Evolutionary conservation across 2,888 invertebrate genomes (phyloP).

Genomic region (Ormyrus labotus): DNA sequence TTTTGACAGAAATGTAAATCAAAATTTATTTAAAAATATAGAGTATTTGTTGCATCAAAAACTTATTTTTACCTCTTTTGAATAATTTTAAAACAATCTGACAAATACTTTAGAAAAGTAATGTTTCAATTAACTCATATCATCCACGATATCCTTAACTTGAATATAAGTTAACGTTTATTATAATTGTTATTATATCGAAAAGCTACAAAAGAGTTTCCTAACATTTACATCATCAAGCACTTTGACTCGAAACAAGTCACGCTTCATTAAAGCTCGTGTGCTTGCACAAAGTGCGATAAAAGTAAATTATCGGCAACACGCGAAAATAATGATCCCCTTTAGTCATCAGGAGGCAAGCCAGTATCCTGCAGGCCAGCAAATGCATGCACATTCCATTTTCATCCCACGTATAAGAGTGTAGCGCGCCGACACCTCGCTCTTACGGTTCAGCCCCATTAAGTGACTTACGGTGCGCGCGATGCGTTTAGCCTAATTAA

Average conservation of each 20-base stretch:
- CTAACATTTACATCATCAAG: not conserved
- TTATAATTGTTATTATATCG: too few species aligned
- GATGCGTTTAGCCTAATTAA: constrained; percentile 44
- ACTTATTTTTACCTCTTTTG: too few species aligned
- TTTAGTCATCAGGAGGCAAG: not conserved
- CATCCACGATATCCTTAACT: too few species aligned
- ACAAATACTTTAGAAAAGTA: too few species aligned
- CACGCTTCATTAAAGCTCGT: constrained; percentile 3
- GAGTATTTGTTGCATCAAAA: too few species aligned
- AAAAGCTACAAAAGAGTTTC: too few species aligned
- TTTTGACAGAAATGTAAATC: too few species aligned
- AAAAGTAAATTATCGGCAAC: not conserved
- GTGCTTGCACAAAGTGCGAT: too few species aligned
- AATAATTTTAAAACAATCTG: too few species aligned
- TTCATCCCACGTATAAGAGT: constrained; percentile 10
- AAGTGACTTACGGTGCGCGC: constrained; percentile 36
- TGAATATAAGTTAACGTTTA: too few species aligned
- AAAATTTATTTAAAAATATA: too few species aligned
- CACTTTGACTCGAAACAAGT: not conserved
- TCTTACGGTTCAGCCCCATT: constrained; percentile 18
- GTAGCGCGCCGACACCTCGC: constrained; percentile 11
- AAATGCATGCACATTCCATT: constrained; percentile 41
- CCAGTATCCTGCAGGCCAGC: not conserved
- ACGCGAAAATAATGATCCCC: not conserved
- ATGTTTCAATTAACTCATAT: too few species aligned